A percentile compares a stretch with the other conserved stretches of the same genome.
phyloP scores from a whole-genome alignment of 2,797 vertebrate genomes.

The Muscicapa striata region DNA sequence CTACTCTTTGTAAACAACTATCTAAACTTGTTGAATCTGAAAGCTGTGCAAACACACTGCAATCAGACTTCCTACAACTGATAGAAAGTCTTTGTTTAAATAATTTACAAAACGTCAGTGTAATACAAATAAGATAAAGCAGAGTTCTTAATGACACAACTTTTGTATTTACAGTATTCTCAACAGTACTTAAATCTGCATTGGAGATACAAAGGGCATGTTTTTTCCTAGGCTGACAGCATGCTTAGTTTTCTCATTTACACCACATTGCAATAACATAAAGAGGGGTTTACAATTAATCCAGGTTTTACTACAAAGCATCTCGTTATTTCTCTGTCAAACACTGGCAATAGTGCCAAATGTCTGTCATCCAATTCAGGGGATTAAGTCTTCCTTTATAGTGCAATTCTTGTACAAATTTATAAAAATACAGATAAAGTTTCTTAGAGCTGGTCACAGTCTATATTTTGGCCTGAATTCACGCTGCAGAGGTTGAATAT shows the following conservation, averaged over 20 bases:
- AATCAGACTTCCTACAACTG: slow-evolving; percentile 45
- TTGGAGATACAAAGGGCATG: slow-evolving; percentile 58
- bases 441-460: slow-evolving; percentile 77
- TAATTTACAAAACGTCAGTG: slow-evolving; percentile 66
- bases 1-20: slow-evolving; percentile 48
- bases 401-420: slow-evolving; percentile 79
- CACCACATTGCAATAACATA: slow-evolving; percentile 81
- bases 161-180: slow-evolving; percentile 75
- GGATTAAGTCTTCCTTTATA: slow-evolving; percentile 83
- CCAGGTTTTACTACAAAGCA: slow-evolving; percentile 83
- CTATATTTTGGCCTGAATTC: slow-evolving; percentile 79
- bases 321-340: slow-evolving; percentile 80
- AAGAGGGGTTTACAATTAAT: slow-evolving; percentile 83
- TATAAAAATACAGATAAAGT: slow-evolving; percentile 85
- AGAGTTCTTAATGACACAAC: slow-evolving; percentile 68
- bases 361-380: slow-evolving; percentile 79
- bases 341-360: slow-evolving; percentile 78
- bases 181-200: slow-evolving; percentile 69
- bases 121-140: slow-evolving; percentile 71
- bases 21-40: slow-evolving; percentile 46
- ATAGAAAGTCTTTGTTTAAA: slow-evolving; percentile 69
- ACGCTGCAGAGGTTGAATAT: slow-evolving; percentile 75
- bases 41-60: slow-evolving; percentile 56
- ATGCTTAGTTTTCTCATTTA: slow-evolving; percentile 77
- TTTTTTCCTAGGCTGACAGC: slow-evolving; percentile 69